These are phyloP conservation scores for Pachyseris speciosa DNA, from an alignment of 64 coral and sea anemone genomes.

Conservation along the genomic window DNA sequence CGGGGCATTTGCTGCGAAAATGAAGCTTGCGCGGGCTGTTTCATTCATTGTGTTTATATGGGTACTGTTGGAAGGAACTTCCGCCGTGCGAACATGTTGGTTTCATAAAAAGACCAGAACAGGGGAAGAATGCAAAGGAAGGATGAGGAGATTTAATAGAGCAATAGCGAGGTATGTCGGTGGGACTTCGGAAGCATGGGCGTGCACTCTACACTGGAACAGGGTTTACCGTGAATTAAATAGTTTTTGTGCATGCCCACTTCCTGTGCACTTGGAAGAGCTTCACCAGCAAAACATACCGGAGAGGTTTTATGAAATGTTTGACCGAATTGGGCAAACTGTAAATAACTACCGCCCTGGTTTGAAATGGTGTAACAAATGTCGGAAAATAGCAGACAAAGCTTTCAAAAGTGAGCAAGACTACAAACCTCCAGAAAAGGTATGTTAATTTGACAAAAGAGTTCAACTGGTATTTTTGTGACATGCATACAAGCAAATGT, in stretches of 20 bases:
- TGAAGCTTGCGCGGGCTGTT: neutral
- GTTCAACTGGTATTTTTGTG: too few relatives aligned
- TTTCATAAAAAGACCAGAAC: neutral
- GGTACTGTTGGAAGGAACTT: neutral
- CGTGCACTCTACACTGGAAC: slow-evolving; percentile 19
- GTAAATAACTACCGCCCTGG: slow-evolving; percentile 5
- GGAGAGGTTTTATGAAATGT: neutral
- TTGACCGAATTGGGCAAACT: neutral
- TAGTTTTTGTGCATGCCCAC: slow-evolving; percentile 48
- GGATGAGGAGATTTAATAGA: neutral
- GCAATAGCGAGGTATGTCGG: slow-evolving; percentile 30
- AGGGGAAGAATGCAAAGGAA: neutral
- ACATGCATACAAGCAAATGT: neutral
- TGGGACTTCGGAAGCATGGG: neutral
- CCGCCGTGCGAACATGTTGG: neutral
- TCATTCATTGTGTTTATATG: neutral
- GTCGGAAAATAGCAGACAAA: neutral
- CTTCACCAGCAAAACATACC: neutral
- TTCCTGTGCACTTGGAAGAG: neutral
- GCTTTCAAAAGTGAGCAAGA: slow-evolving; percentile 2
- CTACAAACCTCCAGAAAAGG: neutral
- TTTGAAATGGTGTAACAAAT: neutral
- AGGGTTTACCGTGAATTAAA: slow-evolving; percentile 9
- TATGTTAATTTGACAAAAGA: neutral
- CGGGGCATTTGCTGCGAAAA: neutral